Percentiles rank a stretch among this genome's conserved stretches.
These are phyloP conservation scores for Sceliomorpha sp. DNA, from an alignment of 2,888 invertebrate species.

Conservation along the genomic window DNA sequence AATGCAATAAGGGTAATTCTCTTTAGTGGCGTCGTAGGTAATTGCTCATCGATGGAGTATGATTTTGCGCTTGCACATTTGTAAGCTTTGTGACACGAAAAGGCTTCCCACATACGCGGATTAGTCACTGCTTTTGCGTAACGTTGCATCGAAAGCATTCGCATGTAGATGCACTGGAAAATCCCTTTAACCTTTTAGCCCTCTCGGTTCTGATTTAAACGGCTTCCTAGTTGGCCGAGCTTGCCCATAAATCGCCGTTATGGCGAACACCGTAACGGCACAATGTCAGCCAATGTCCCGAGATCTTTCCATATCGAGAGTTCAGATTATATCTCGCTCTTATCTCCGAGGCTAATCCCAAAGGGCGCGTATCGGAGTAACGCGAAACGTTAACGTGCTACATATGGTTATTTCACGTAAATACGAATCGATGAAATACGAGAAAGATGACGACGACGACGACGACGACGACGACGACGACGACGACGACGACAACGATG, in stretches of 20 bases:
- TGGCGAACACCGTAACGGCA: conserved; percentile 45
- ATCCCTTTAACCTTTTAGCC: conserved; percentile 56
- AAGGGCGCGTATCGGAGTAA: conserved; percentile 46
- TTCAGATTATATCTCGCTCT: conserved; percentile 44
- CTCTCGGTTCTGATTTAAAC: conserved; percentile 55
- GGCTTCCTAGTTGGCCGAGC: conserved; percentile 54
- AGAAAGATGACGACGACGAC: too few relatives aligned
- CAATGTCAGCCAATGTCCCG: conserved; percentile 52
- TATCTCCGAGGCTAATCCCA: conserved; percentile 50
- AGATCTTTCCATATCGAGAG: conserved; percentile 57
- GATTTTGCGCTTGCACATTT: not conserved
- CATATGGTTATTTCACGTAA: conserved; percentile 39
- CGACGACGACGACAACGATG: too few relatives aligned
- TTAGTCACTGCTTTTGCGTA: conserved; percentile 38
- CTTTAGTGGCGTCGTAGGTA: not conserved
- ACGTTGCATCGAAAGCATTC: conserved; percentile 53
- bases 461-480: too few relatives aligned
- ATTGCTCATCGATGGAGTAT: conserved; percentile 33
- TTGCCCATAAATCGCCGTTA: conserved; percentile 54
- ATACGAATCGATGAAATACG: conserved; percentile 52
- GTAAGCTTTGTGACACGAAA: conserved; percentile 35
- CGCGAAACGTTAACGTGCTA: conserved; percentile 48
- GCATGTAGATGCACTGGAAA: conserved; percentile 53
- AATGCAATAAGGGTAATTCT: too few relatives aligned
- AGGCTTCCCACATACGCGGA: conserved; percentile 45